A percentile compares a stretch with the other conserved stretches of the same genome.
Evolutionary conservation across 2,888 invertebrate species (phyloP).

Genomic region (Alsophila aescularia): DNA sequence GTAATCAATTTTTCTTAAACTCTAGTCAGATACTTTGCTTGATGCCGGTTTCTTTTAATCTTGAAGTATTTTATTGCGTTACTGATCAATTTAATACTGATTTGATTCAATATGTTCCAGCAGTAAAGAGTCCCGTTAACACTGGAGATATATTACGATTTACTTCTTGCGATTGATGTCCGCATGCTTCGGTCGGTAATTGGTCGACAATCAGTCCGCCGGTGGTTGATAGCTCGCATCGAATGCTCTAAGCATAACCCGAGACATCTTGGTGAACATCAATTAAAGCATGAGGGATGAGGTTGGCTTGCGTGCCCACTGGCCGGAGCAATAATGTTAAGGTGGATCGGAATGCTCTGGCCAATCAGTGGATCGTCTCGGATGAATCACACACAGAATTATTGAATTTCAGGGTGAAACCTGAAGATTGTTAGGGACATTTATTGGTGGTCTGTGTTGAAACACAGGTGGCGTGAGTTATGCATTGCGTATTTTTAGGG

Average conservation of each 20-base stretch:
- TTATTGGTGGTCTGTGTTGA: too few species aligned
- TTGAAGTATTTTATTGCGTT: conserved; percentile 12
- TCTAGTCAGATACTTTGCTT: not conserved
- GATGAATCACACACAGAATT: conserved; percentile 10
- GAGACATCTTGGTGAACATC: conserved; percentile 28
- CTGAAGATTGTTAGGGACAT: not conserved
- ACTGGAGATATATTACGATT: conserved; percentile 1
- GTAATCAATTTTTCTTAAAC: not conserved
- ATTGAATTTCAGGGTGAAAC: conserved; percentile 11
- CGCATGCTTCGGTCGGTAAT: conserved; percentile 32
- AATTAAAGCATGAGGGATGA: conserved; percentile 12
- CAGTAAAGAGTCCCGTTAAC: conserved; percentile 19
- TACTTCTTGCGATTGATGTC: conserved; percentile 15
- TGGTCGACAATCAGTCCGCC: conserved; percentile 31
- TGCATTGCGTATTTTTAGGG: too few species aligned
- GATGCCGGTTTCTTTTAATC: conserved; percentile 11
- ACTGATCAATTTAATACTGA: conserved; percentile 20
- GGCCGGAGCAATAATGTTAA: conserved; percentile 20
- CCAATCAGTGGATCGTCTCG: conserved; percentile 14
- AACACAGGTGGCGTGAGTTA: too few species aligned
- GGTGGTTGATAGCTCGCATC: conserved; percentile 30
- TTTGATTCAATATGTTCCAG: conserved; percentile 17
- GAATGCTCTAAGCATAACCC: conserved; percentile 29
- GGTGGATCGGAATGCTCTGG: conserved; percentile 18
- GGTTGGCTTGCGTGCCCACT: conserved; percentile 6